Evolutionary conservation across 2,113 vertebrate species (phyloP).

Genomic region (Solea solea): DNA sequence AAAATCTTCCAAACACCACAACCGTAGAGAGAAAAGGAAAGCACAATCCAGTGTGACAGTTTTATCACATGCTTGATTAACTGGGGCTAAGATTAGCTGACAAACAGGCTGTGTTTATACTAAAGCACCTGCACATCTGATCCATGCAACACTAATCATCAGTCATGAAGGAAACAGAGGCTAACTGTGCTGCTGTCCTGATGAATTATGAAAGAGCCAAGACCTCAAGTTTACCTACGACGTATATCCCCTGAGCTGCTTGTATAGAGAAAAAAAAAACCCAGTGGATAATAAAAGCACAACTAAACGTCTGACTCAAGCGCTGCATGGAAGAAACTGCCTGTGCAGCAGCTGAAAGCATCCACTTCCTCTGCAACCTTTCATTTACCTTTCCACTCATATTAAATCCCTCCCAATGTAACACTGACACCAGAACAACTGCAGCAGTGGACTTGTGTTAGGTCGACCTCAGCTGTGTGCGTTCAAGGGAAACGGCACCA

Average conservation of each 20-base stretch:
- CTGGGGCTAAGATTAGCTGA: slow-evolving; percentile 4
- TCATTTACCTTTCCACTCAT: slow-evolving; percentile 50
- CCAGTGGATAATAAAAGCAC: slow-evolving; percentile 45
- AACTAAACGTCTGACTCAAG: slow-evolving; percentile 53
- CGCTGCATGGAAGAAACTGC: slow-evolving; percentile 34
- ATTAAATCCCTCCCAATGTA: slow-evolving; percentile 50
- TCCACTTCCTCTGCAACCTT: slow-evolving; percentile 46
- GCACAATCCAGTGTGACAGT: slow-evolving; percentile 10
- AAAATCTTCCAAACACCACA: slow-evolving; percentile 14
- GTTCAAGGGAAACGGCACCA: not conserved
- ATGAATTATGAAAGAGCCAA: slow-evolving; percentile 41
- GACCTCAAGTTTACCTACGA: slow-evolving; percentile 46
- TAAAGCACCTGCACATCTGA: slow-evolving; percentile 14
- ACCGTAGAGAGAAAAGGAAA: not conserved
- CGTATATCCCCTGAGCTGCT: slow-evolving; percentile 40
- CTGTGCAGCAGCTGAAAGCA: slow-evolving; percentile 28
- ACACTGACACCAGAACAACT: slow-evolving; percentile 10
- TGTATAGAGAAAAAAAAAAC: slow-evolving; percentile 45
- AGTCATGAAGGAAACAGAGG: slow-evolving; percentile 22
- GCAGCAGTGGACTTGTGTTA: slow-evolving; percentile 7
- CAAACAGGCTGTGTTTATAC: slow-evolving; percentile 14
- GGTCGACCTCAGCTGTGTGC: slow-evolving; percentile 23
- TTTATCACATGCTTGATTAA: slow-evolving; percentile 22
- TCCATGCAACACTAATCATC: slow-evolving; percentile 24
- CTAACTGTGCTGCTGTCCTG: not conserved